These are phyloP conservation scores for Cremastinae sp. DNA, from an alignment of 2,888 invertebrate species.

Conservation along the genomic window DNA sequence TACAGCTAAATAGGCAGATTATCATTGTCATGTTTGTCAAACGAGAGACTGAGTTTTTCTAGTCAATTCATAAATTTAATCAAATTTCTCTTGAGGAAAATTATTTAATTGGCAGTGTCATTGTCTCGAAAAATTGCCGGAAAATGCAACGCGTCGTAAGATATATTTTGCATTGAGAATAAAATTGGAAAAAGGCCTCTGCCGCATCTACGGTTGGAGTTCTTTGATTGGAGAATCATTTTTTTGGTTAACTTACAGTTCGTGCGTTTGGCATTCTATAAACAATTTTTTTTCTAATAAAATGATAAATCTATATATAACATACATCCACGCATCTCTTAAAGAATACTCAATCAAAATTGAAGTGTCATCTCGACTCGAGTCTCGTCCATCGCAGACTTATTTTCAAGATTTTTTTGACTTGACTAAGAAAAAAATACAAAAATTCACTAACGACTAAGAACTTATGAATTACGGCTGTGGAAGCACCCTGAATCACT, in stretches of 20 bases:
- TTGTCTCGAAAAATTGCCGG: conserved; percentile 10
- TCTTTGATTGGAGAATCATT: conserved; percentile 30
- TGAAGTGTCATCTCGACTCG: conserved; percentile 68
- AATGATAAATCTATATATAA: conserved; percentile 24
- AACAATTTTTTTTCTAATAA: conserved; percentile 29
- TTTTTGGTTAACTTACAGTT: conserved; percentile 52
- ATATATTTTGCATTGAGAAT: conserved; percentile 26
- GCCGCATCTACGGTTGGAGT: conserved; percentile 24
- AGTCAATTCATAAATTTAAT: conserved; percentile 13
- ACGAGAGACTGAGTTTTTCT: conserved; percentile 56
- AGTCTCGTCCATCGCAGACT: conserved; percentile 73
- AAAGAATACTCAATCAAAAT: conserved; percentile 29
- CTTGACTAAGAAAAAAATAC: conserved; percentile 57
- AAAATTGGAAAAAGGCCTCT: conserved; percentile 30
- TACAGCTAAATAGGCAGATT: conserved; percentile 29
- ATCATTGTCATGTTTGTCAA: conserved; percentile 59
- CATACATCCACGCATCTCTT: conserved; percentile 38
- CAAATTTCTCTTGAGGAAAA: conserved; percentile 24
- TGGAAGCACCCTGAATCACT: conserved; percentile 79
- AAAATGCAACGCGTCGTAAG: conserved; percentile 10
- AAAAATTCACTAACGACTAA: conserved; percentile 61
- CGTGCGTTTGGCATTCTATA: conserved; percentile 47
- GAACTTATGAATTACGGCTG: conserved; percentile 67
- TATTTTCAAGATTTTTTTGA: conserved; percentile 65
- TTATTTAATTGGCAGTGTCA: not conserved